phyloP scores from a whole-genome alignment of 2,888 invertebrate genomes.

The Poecilus cupreus region DNA sequence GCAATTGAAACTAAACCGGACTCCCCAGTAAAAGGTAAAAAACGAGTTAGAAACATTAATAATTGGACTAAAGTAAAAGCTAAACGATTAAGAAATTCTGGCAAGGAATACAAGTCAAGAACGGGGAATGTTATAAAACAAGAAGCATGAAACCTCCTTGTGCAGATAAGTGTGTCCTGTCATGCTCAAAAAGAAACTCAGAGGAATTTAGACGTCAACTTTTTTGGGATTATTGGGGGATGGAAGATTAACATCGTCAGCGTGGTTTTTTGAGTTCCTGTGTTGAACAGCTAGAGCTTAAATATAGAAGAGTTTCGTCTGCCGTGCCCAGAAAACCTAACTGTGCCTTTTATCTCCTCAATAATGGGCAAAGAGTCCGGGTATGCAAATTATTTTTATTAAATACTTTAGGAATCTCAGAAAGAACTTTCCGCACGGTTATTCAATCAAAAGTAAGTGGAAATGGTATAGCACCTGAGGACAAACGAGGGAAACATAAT shows the following conservation, averaged over 20 bases:
- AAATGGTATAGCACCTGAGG: constrained; percentile 62
- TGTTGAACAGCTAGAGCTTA: constrained; percentile 47
- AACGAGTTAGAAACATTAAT: constrained; percentile 39
- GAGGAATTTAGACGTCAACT: constrained; percentile 57
- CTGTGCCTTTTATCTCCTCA: background rate
- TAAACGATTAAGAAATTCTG: constrained; percentile 45
- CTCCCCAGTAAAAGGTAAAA: constrained; percentile 25
- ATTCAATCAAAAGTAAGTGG: constrained; percentile 61
- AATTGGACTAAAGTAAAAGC: constrained; percentile 53
- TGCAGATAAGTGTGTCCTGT: background rate
- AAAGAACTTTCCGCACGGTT: constrained; percentile 62
- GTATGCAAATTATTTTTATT: constrained; percentile 64
- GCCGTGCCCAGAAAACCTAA: background rate
- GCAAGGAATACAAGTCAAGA: constrained; percentile 41
- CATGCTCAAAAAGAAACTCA: background rate
- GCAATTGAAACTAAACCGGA: background rate
- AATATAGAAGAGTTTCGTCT: constrained; percentile 28
- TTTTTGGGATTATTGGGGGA: constrained; percentile 54
- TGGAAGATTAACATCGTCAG: constrained; percentile 57
- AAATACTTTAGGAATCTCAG: constrained; percentile 63
- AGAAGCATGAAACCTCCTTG: background rate
- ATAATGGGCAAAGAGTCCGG: constrained; percentile 56
- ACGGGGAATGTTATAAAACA: constrained; percentile 37
- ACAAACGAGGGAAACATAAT: constrained; percentile 62
- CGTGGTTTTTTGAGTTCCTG: constrained; percentile 57